Base-by-base conservation (phyloP, 2,888 invertebrate species). In the Imbricaverruca yamaguchii region DNA sequence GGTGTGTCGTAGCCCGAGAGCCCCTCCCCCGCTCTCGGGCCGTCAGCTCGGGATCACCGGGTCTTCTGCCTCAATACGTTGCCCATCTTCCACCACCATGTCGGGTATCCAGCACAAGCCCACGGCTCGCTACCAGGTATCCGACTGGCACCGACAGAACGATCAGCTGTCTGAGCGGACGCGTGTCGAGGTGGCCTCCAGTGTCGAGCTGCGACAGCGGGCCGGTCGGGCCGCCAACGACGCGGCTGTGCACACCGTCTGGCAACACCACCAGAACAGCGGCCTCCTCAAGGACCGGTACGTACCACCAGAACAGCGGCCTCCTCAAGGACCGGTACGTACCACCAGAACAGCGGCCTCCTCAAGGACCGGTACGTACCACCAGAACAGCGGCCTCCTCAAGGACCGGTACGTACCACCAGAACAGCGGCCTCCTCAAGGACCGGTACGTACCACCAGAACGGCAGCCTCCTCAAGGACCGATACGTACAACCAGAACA, bases 151-250 rank as follows among this genome's bases (percentile, higher is more conserved):
- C 82, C 63, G 57, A 53, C 81, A 80, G 59, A 81, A 39, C 82
- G 23, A 82, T 67, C 86, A 86, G 25, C 87, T 93, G 94, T 94
- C 97, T 84, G 95, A 96, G 89, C 96, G 97, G 96, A 97, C 97
- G 0, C 97, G 97, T 87, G 96, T 97, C 87, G 97, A 97, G 83
- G 90, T 98, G 55, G 94, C 95, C 86, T 97, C 96, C 86, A 97
- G 97, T 87, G 98, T 98, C 97, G 93, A 93, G 13, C 95, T 95
- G 85, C 89, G 98, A 83, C 96, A 97, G 81, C 92, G 92, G 84
- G 93, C 97, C 61, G 96, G 97, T 95, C 92, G 94, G 85, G 90
- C 96, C 84, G 97, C 97, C 21, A 74, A 74, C 21, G 74, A 74
- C 21, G 74, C 74, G 8, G 74, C 74, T 18, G 23, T 74, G 9